phyloP scores from a whole-genome alignment of 2,113 vertebrate species.

The Boulengeromyrus knoepffleri region DNA sequence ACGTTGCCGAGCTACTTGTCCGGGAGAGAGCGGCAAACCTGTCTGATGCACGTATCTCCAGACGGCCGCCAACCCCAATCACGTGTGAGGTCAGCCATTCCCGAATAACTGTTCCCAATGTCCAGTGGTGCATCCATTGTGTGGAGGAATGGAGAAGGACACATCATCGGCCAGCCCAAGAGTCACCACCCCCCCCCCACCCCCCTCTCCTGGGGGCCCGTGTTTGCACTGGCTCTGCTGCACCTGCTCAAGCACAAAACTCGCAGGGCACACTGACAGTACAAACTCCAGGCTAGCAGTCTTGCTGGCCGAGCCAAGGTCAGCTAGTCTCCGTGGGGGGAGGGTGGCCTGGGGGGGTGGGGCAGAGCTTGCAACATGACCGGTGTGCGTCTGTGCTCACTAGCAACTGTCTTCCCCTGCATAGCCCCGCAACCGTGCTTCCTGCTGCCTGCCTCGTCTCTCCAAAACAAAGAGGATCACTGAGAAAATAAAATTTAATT shows the following conservation, averaged over 20 bases:
- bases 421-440: slow-evolving; percentile 22
- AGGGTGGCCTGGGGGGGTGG: slow-evolving; percentile 27
- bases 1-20: neutral
- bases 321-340: slow-evolving; percentile 41
- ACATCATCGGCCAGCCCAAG: neutral
- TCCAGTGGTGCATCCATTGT: neutral
- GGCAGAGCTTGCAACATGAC: slow-evolving; percentile 50
- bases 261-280: slow-evolving; percentile 26
- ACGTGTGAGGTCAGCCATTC: neutral
- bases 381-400: slow-evolving; percentile 66
- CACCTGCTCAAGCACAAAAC: slow-evolving; percentile 49
- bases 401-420: slow-evolving; percentile 59
- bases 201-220: neutral
- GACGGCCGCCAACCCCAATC: neutral
- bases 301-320: slow-evolving; percentile 62
- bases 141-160: neutral
- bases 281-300: slow-evolving; percentile 55
- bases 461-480: neutral
- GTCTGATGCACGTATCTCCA: neutral
- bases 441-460: neutral
- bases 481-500: neutral
- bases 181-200: neutral
- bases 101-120: neutral
- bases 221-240: slow-evolving; percentile 33
- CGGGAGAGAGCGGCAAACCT: neutral